These are phyloP conservation scores for Drosophila neocordata DNA, from an alignment of 1,140 invertebrate genomes.

Conservation along the genomic window DNA sequence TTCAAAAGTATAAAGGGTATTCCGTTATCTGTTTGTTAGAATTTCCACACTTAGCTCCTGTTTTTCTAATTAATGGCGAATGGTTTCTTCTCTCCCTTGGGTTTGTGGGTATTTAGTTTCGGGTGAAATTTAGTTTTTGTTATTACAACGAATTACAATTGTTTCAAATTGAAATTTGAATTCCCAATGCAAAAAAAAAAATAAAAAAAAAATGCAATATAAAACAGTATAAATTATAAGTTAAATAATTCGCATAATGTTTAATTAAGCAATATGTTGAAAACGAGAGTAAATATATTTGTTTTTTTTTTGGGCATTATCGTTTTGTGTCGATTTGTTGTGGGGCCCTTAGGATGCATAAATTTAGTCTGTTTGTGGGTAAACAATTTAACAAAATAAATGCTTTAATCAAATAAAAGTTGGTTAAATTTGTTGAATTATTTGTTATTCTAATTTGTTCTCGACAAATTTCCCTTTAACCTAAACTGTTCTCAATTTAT, in stretches of 20 bases:
- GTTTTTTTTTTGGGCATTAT: not conserved
- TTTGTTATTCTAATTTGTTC: not conserved
- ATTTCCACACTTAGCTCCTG: not conserved
- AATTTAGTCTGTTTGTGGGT: not conserved
- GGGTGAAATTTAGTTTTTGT: not conserved
- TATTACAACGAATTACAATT: not conserved
- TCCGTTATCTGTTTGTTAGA: not conserved
- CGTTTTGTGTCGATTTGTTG: conserved; percentile 2
- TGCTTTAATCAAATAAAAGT: not conserved
- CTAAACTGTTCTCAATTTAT: not conserved
- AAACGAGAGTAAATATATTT: not conserved
- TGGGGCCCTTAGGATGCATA: not conserved
- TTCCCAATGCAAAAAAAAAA: conserved; percentile 4
- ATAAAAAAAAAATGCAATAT: conserved; percentile 1
- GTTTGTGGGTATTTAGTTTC: not conserved
- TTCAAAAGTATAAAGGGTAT: not conserved
- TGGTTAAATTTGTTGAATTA: not conserved
- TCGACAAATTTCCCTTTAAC: not conserved
- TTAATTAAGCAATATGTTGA: conserved; percentile 3
- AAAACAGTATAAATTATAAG: not conserved
- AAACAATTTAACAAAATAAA: conserved; percentile 1
- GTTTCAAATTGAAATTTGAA: not conserved
- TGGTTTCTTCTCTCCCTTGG: not conserved
- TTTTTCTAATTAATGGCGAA: conserved; percentile 9
- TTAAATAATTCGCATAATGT: not conserved